These are phyloP conservation scores for Apamea epomidion DNA, from an alignment of 2,888 invertebrate genomes.

Conservation along the genomic window DNA sequence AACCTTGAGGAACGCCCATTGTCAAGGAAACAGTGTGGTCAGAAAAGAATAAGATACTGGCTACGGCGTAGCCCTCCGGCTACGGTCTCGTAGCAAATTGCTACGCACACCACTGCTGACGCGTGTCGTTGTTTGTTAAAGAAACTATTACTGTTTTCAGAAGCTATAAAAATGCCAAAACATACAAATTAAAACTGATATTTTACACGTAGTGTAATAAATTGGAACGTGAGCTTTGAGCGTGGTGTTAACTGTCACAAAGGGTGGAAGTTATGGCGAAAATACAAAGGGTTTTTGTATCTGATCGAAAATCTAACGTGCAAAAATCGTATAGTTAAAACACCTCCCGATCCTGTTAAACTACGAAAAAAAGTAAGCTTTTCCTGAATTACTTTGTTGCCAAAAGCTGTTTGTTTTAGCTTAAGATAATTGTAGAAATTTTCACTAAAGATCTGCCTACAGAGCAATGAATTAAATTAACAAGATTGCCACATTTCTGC, in stretches of 20 bases:
- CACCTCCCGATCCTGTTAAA: background rate
- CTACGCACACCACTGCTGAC: background rate
- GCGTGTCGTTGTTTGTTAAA: background rate
- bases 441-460: too few relatives aligned
- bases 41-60: background rate
- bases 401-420: background rate
- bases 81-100: conserved; percentile 23
- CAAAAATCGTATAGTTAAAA: background rate
- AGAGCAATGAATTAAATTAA: background rate
- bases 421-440: background rate
- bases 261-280: conserved; percentile 11
- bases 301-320: conserved; percentile 17
- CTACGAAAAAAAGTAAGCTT: background rate
- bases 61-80: conserved; percentile 4
- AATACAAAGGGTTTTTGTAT: conserved; percentile 22
- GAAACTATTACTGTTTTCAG: background rate
- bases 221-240: conserved; percentile 26
- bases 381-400: background rate
- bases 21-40: background rate
- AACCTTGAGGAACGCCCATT: too few relatives aligned
- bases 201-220: conserved; percentile 10
- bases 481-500: background rate
- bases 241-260: conserved; percentile 29
- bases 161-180: background rate
- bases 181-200: background rate